Percentiles rank a stretch among this genome's conserved stretches.
phyloP scores from a whole-genome alignment of 2,797 vertebrate genomes.

The Pseudochirops corinnae region DNA sequence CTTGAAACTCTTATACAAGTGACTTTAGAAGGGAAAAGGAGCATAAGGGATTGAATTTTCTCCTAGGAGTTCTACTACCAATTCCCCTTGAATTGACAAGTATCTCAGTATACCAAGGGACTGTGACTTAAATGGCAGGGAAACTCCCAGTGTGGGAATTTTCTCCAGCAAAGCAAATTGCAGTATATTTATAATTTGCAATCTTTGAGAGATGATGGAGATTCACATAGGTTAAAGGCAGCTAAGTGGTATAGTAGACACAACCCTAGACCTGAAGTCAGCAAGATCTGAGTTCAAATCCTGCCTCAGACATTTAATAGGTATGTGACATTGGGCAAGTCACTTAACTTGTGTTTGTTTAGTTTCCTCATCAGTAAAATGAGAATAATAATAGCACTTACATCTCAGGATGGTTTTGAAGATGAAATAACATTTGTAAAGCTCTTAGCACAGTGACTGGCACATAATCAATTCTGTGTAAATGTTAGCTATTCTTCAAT shows the following conservation, averaged over 20 bases:
- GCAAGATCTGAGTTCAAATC: neutral
- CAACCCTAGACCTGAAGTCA: neutral
- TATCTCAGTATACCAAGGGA: neutral
- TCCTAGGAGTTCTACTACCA: neutral
- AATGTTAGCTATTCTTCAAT: neutral
- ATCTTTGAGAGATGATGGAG: neutral
- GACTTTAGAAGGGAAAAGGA: neutral
- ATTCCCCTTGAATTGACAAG: neutral
- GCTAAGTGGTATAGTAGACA: neutral
- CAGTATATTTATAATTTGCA: neutral
- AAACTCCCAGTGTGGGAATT: neutral
- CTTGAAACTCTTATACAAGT: constrained; percentile 5
- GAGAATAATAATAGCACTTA: neutral
- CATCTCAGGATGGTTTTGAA: neutral
- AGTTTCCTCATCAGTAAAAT: neutral
- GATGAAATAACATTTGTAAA: neutral
- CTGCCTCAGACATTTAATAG: neutral
- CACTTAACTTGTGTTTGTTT: neutral
- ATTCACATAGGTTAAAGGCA: neutral
- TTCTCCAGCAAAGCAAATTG: neutral
- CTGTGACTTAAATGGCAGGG: neutral
- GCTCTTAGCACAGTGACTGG: neutral
- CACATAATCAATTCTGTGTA: neutral
- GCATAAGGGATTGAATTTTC: constrained; percentile 24
- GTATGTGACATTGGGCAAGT: neutral